Conservation (phyloP, 2,113 vertebrate genomes). For the Halichoeres trimaculatus region DNA sequence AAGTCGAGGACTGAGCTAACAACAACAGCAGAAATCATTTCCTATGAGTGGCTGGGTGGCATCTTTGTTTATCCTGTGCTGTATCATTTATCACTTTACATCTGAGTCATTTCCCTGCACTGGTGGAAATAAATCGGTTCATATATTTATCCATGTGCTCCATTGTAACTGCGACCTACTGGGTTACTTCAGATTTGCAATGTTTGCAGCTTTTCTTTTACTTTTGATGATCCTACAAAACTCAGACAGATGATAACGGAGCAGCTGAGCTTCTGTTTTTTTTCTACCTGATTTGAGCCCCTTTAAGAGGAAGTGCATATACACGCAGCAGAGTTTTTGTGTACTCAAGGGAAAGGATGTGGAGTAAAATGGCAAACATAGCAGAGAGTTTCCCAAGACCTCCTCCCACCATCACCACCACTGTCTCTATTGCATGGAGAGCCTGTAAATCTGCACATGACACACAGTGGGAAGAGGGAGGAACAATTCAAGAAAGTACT, state of each 20-base stretch:
- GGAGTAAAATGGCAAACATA: conserved; percentile 56
- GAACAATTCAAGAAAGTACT: neutral
- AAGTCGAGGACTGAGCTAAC: neutral
- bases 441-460: conserved; percentile 22
- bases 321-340: conserved; percentile 41
- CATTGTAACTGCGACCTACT: conserved; percentile 6
- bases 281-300: conserved; percentile 45
- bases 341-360: conserved; percentile 57
- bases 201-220: conserved; percentile 42
- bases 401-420: neutral
- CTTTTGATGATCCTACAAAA: conserved; percentile 66
- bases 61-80: neutral
- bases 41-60: neutral
- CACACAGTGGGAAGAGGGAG: neutral
- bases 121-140: conserved; percentile 16
- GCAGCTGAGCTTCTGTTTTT: conserved; percentile 61
- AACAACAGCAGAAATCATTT: neutral
- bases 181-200: conserved; percentile 44
- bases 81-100: conserved; percentile 20
- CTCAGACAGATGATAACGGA: conserved; percentile 17
- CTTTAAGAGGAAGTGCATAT: conserved; percentile 61
- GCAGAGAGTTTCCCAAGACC: conserved; percentile 64
- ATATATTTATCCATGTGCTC: conserved; percentile 20
- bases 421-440: neutral
- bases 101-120: conserved; percentile 28